A percentile compares a stretch with the other conserved stretches of the same genome.
Conservation (phyloP, 1,140 invertebrate species). For the Zophobas morio region DNA sequence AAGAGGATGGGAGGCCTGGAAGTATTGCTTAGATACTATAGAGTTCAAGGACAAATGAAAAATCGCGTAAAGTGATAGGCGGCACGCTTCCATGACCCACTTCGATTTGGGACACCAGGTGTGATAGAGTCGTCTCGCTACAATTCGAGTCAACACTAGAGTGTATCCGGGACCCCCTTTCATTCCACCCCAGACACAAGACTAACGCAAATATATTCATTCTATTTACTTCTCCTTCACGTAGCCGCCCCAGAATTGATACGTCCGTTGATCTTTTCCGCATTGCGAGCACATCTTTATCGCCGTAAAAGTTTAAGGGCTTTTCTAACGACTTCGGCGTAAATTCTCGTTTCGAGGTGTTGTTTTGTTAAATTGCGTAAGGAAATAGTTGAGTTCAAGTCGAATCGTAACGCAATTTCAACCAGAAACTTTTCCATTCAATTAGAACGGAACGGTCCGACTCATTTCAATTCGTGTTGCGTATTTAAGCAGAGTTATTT, state of each 20-base stretch:
- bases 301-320: not conserved
- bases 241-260: not conserved
- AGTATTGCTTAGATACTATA: too few species aligned
- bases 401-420: not conserved
- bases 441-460: not conserved
- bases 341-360: not conserved
- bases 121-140: too few species aligned
- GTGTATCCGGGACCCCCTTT: too few species aligned
- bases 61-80: too few species aligned
- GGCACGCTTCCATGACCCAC: too few species aligned
- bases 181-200: not conserved
- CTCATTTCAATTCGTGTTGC: not conserved
- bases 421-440: conserved; percentile 1
- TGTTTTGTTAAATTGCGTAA: not conserved
- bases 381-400: not conserved
- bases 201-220: too few species aligned
- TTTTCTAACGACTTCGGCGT: not conserved
- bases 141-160: too few species aligned
- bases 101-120: too few species aligned
- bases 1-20: too few species aligned
- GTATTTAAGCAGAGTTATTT: not conserved
- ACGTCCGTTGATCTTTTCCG: not conserved
- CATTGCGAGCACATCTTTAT: not conserved
- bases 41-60: too few species aligned
- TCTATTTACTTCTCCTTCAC: too few species aligned